A percentile compares a stretch with the other conserved stretches of the same genome.
phyloP scores from a whole-genome alignment of 2,888 invertebrate species.

The Eutolmus rufibarbis region DNA sequence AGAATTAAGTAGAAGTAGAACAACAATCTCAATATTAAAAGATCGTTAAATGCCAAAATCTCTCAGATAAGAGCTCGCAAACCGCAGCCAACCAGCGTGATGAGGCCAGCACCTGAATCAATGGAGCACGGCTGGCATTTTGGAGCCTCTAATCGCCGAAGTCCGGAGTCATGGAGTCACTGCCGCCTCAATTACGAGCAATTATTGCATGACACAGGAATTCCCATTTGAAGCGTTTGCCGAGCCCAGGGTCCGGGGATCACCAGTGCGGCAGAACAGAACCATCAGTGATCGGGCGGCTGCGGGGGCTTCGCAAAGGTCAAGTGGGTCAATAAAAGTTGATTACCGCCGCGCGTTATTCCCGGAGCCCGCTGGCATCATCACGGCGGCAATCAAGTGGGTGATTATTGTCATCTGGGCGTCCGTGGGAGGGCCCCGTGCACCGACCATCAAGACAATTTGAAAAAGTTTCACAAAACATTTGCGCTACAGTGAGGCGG shows the following conservation, averaged over 20 bases:
- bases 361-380: not conserved
- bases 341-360: not conserved
- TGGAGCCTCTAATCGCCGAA: not conserved
- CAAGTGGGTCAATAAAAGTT: constrained; percentile 19
- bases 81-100: no score
- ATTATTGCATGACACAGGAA: constrained; percentile 21
- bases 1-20: no score
- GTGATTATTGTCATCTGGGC: constrained; percentile 19
- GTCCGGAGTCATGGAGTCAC: not conserved
- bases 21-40: not conserved
- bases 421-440: not conserved
- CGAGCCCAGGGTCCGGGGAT: not conserved
- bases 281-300: no score
- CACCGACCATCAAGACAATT: not conserved
- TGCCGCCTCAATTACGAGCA: constrained; percentile 24
- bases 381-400: constrained; percentile 23
- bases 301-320: not conserved
- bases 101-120: not conserved
- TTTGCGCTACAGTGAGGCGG: not conserved
- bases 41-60: no score
- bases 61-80: no score
- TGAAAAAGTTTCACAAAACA: not conserved
- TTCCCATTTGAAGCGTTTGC: not conserved
- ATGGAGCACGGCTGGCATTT: not conserved
- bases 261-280: no score